Conservation (phyloP, 1,140 invertebrate species). For the Magallana angulata region DNA sequence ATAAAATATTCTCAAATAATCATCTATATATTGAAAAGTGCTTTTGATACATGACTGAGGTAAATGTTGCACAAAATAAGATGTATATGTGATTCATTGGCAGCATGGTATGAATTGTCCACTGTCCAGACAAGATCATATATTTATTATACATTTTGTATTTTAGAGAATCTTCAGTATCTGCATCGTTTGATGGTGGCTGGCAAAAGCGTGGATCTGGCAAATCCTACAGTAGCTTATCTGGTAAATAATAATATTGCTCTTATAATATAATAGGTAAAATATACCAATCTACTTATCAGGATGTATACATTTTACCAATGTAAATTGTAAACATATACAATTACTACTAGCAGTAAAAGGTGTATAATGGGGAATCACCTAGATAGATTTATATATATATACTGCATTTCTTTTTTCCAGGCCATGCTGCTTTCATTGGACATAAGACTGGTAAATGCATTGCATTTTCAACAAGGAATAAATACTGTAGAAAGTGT, state of each 20-base stretch:
- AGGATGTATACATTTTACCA: not conserved
- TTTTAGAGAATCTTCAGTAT: not conserved
- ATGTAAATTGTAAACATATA: not conserved
- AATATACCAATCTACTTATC: not conserved
- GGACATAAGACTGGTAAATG: not conserved
- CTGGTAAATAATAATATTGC: not conserved
- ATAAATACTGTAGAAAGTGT: conserved; percentile 21
- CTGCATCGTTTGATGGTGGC: no score
- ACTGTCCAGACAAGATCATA: not conserved
- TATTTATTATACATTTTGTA: not conserved
- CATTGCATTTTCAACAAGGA: not conserved
- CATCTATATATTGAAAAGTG: not conserved
- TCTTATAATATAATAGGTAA: not conserved
- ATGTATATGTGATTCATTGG: not conserved
- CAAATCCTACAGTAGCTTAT: not conserved
- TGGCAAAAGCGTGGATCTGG: no score
- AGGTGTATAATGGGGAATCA: not conserved
- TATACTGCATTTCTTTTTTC: not conserved
- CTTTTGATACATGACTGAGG: not conserved
- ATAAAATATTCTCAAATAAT: not conserved
- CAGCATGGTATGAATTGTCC: not conserved
- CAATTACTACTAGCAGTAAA: not conserved
- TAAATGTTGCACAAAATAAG: not conserved
- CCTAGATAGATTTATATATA: not conserved
- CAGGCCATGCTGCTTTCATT: not conserved